Percentiles rank a stretch among this genome's conserved stretches.
Evolutionary conservation across 2,888 invertebrate genomes (phyloP).

Genomic region (Rhyacophila evoluta): DNA sequence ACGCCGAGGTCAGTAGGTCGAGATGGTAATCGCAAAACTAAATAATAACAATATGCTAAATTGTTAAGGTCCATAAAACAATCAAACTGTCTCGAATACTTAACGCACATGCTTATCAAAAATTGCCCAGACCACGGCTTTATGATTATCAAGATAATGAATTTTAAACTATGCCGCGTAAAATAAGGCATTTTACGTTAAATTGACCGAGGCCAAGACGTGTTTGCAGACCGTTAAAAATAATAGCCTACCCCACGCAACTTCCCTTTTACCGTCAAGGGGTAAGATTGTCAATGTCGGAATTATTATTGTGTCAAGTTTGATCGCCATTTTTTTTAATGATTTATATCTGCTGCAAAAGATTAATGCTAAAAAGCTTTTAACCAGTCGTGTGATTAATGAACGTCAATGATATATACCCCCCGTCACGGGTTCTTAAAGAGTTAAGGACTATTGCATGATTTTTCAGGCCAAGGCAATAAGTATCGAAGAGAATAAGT

Average conservation of each 20-base stretch:
- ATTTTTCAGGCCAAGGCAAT: too few relatives aligned
- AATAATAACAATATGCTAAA: neutral
- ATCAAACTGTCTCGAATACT: neutral
- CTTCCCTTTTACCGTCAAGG: neutral
- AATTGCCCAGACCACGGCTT: slow-evolving; percentile 5
- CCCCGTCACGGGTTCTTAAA: too few relatives aligned
- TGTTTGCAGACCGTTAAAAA: slow-evolving; percentile 18
- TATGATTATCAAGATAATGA: neutral
- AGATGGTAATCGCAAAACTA: neutral
- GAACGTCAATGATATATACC: too few relatives aligned
- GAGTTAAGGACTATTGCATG: too few relatives aligned
- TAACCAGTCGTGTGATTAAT: too few relatives aligned
- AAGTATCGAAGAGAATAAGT: too few relatives aligned
- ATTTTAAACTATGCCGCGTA: slow-evolving; percentile 13
- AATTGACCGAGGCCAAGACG: slow-evolving; percentile 25
- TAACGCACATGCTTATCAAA: slow-evolving; percentile 17
- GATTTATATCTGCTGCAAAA: too few relatives aligned
- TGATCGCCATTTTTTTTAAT: too few relatives aligned
- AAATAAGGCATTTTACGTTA: neutral
- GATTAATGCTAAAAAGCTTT: too few relatives aligned
- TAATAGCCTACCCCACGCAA: slow-evolving; percentile 5
- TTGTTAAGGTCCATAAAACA: neutral
- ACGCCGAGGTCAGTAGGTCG: neutral
- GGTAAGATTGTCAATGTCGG: neutral
- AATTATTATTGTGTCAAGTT: neutral